Base-by-base conservation (phyloP, 2,797 vertebrate genomes). In the Sparus aurata region DNA sequence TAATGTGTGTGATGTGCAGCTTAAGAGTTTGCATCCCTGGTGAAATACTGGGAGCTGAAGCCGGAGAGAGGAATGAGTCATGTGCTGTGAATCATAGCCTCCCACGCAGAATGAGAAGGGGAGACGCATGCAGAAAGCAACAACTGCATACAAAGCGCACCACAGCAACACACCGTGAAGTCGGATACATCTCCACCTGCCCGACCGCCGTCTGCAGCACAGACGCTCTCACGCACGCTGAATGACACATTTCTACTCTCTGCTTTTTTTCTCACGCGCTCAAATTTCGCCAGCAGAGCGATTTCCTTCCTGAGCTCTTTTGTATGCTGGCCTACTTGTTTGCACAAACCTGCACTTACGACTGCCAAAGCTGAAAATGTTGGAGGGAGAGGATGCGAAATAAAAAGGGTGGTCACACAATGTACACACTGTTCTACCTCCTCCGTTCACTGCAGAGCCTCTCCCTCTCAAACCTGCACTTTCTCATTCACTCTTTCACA, bases 71-170 rank as follows among this genome's bases (percentile, higher is more conserved):
- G 85, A 89, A 87, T 95, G 93, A 95, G 82, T 95, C 91, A 94
- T 92, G 92, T 85, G 85, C 86, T 77, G 86, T 94, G 93, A 95
- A 92, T 96, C 94, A 94, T 73, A 83, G 80, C 91, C 91, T 91
- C 94, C 94, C 91, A 94, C 93, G 69, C 91, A 92, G 82, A 54
- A 72, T 66, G 68, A 87, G 74, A 86, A 86, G 64, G 79, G 80
- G 79, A 91, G 77, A 80, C 12, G 78, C 87, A 89, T 85, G 85
- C 86, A 87, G 78, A 81, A 84, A 84, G 84, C 82, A 83, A 73
- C 57, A 67, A 82, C 80, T 84, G 76, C 78, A 87, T 62, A 69
- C 52, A 64, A 70, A 76, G 69, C 17, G 45, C 50, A 55, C 49
- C 49, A 70, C 64, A 64, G 69, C 62, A 58, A 59, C 76, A 69